Base-by-base conservation (phyloP, 2,888 invertebrate species). In the Galeopsomyia nigrocyanea region DNA sequence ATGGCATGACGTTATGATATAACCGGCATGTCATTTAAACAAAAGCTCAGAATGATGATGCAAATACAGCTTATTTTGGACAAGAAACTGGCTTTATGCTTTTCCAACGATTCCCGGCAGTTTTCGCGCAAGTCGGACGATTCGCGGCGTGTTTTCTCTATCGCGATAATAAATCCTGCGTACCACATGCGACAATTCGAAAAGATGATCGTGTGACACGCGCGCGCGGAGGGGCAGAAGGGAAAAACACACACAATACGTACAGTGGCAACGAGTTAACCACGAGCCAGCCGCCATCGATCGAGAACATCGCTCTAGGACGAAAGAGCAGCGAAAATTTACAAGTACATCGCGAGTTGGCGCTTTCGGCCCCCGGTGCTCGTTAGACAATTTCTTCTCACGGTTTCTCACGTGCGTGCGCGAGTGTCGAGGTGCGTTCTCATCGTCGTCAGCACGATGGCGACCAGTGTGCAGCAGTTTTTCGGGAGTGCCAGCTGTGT, bases 211-310 rank as follows among this genome's bases (percentile, higher is more conserved):
- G 68, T 16, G 61, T 17, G 26, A 56, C 26, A 51, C 47, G 47
- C 47, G 55, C 51, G 26, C 47, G 55, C 61, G 61, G 46, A 47
- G 68, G 60, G 53, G 61, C 47, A 61, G 10, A 19, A 55, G 61
- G 58, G 26, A 62, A 47, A 68, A 56, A 26, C 26, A 21, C 47
- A 47, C 47, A 47, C 55, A 14, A 68, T 47, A 55, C 39, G 39
- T 39, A 39, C 22, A 63, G 13, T 63, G 19, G 57, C 53, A 47
- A 53, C 61, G 6, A 46, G 39, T 39, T 51, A 53, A 22, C 60
- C 19, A 14, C 60, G 47, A 53, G 53, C 39, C 39, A 62, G 26
- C 62, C 53, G 57, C 49, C 62, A 65, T 53, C 51, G 70, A 70
- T 58, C 51, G 58, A 63, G 63, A 31, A n/a, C 61, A 46, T 47